These are phyloP conservation scores for Caenorhabditis macrosperma DNA, from an alignment of 2,888 invertebrate genomes.

Conservation along the genomic window DNA sequence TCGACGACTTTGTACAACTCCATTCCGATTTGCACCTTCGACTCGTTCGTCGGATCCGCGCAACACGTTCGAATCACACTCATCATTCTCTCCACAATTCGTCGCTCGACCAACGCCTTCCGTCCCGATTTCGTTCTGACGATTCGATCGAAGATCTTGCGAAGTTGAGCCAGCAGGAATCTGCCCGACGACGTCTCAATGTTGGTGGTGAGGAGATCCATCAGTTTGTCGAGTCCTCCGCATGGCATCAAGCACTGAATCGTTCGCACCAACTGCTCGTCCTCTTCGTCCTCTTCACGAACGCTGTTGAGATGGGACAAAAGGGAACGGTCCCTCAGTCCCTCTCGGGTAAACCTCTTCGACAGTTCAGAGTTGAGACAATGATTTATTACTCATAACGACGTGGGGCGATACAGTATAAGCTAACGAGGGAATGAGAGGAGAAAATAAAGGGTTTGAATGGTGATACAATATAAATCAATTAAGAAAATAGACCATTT, in stretches of 20 bases:
- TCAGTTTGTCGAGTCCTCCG: constrained; percentile 85
- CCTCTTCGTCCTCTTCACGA: constrained; percentile 92
- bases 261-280: constrained; percentile 94
- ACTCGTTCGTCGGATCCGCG: constrained; percentile 52
- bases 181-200: constrained; percentile 47
- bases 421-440: no score
- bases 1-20: constrained; percentile 63
- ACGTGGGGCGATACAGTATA: no score
- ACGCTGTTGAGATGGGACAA: no score
- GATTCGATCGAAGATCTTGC: constrained; percentile 90
- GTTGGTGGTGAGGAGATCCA: constrained; percentile 65
- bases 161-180: constrained; percentile 85
- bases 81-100: constrained; percentile 81
- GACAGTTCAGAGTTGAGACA: no score
- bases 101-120: constrained; percentile 79
- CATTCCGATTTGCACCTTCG: constrained; percentile 56
- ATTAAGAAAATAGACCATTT: no score
- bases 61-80: constrained; percentile 40
- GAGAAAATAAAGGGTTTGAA: no score
- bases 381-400: no score
- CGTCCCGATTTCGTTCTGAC: constrained; percentile 86
- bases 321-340: no score
- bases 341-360: no score
- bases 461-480: no score
- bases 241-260: constrained; percentile 90